phyloP scores from a whole-genome alignment of 2,113 vertebrate species.

The Hypocryptadius cinnamomeus region DNA sequence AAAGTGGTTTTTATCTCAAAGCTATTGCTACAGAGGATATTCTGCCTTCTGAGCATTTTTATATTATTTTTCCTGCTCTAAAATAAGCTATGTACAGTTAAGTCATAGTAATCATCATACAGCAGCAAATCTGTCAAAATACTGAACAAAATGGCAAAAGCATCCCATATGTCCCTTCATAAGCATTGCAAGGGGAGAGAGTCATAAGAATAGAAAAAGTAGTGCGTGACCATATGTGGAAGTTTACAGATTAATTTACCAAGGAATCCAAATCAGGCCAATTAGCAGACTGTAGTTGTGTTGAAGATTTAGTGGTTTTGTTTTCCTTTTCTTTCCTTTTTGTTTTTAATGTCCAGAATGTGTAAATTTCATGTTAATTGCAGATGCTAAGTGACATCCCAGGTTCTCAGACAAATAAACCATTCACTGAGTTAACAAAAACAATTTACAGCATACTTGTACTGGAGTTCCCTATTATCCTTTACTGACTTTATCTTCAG shows the following conservation, averaged over 20 bases:
- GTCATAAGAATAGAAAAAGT: neutral
- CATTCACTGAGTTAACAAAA: neutral
- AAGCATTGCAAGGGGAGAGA: neutral
- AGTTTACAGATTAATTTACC: neutral
- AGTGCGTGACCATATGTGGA: rapidly evolving
- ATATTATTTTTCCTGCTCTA: neutral
- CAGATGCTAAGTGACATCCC: neutral
- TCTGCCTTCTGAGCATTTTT: neutral
- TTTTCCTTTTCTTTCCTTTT: neutral
- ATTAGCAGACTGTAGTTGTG: neutral
- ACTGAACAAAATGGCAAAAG: neutral
- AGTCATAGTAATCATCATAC: neutral
- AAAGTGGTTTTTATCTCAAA: neutral
- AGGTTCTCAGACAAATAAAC: neutral
- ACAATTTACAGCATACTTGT: neutral
- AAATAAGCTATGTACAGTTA: neutral
- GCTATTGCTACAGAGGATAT: neutral
- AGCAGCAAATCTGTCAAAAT: neutral
- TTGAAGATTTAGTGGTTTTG: neutral
- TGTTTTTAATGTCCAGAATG: neutral
- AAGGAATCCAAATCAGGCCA: neutral
- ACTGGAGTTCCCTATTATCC: neutral
- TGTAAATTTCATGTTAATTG: neutral
- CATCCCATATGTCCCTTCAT: neutral
- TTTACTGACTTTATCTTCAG: neutral